These are phyloP conservation scores for Lytechinus variegatus DNA, from an alignment of 35 echinoderm and acorn worm genomes.

Conservation along the genomic window DNA sequence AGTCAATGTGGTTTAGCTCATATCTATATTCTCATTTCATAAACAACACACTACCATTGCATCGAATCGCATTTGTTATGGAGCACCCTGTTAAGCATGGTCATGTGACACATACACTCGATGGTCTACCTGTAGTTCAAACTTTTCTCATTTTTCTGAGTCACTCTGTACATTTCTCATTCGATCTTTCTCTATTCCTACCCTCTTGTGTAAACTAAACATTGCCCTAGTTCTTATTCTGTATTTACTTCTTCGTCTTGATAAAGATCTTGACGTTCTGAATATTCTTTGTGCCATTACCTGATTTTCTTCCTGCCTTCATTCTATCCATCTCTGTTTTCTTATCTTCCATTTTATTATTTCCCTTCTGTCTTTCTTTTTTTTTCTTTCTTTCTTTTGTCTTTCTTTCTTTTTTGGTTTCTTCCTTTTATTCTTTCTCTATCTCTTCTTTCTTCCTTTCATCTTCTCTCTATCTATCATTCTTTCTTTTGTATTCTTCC, in stretches of 20 bases:
- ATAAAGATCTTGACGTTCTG: not conserved
- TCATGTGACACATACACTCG: slow-evolving; percentile 1
- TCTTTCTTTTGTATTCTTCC: not conserved
- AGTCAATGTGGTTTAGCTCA: slow-evolving; percentile 3
- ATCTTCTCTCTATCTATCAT: no score
- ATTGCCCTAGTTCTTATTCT: not conserved
- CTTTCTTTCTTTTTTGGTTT: no score
- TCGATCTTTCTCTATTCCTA: not conserved
- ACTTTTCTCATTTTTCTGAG: not conserved
- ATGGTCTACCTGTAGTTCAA: not conserved
- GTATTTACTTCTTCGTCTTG: not conserved
- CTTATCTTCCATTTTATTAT: no score
- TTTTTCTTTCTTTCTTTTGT: no score
- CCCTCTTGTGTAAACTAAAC: not conserved
- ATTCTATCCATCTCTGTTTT: not conserved
- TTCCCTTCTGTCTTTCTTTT: not conserved
- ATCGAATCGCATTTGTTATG: not conserved
- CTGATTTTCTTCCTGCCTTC: not conserved
- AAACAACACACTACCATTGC: not conserved
- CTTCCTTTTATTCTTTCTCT: no score
- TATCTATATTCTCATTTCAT: not conserved
- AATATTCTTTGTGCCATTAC: not conserved
- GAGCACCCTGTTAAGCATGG: not conserved
- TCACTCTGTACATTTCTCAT: not conserved
- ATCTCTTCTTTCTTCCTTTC: no score